phyloP scores from a whole-genome alignment of 2,888 invertebrate species.

The Parascotia fuliginaria region DNA sequence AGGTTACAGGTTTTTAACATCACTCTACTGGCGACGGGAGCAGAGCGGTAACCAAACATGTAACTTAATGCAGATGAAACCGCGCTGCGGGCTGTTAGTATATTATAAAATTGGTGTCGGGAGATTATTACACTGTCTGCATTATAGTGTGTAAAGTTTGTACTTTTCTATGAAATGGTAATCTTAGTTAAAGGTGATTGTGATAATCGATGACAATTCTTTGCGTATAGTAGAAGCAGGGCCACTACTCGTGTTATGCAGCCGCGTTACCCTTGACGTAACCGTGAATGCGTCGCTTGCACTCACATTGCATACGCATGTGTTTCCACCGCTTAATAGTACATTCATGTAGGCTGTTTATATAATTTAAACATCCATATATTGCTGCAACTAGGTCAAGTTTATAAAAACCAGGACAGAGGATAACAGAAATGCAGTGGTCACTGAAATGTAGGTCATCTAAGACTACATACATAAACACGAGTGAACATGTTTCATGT shows the following conservation, averaged over 20 bases:
- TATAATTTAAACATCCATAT: constrained; percentile 64
- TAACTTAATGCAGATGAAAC: too few species aligned
- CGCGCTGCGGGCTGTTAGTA: too few species aligned
- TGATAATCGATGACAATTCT: constrained; percentile 11
- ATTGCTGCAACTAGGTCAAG: constrained; percentile 74
- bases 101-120: too few species aligned
- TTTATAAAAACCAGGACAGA: constrained; percentile 79
- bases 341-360: constrained; percentile 60
- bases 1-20: too few species aligned
- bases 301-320: constrained; percentile 51
- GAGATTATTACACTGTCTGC: too few species aligned
- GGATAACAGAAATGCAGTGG: constrained; percentile 79
- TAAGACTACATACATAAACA: constrained; percentile 24
- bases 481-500: constrained; percentile 18
- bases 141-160: too few species aligned
- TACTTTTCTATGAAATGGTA: background rate
- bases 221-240: constrained; percentile 15
- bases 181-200: constrained; percentile 5
- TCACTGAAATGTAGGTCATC: constrained; percentile 67
- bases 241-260: constrained; percentile 28
- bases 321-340: constrained; percentile 56
- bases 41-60: too few species aligned
- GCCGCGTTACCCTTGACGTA: constrained; percentile 55
- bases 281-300: constrained; percentile 54
- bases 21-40: too few species aligned